Base-by-base conservation (phyloP, 2,113 vertebrate genomes). In the Centrocercus urophasianus region DNA sequence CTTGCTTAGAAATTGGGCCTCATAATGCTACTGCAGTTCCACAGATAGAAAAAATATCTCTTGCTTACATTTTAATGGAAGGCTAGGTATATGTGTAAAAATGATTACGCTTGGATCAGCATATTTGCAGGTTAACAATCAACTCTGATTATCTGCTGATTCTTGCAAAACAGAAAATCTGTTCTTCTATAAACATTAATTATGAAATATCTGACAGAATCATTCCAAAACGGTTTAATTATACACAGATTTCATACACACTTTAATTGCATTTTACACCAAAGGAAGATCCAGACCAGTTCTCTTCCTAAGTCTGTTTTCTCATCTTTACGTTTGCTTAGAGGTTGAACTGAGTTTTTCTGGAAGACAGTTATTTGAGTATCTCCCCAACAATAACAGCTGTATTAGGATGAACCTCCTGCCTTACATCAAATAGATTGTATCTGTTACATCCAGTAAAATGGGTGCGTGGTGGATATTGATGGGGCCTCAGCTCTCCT, bases 121-220 rank as follows among this genome's bases (percentile, higher is more conserved):
- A 83, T 87, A 91, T 95, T 97, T 83, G 61, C 90, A 91, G 65
- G 70, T 93, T 96, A 94, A 96, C 88, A 95, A 93, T 96, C 92
- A 93, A 32, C 89, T 94, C 66, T 72, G 88, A 96, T 96, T 97
- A 84, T 97, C 92, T 97, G 95, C 96, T 97, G 95, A 94, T 90
- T 94, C 96, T 88, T 96, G 96, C 90, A 90, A 95, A 91, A 93
- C 64, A 79, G 76, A 75, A 95, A 95, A 96, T 91, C 70, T 89
- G 90, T 77, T 93, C 93, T 96, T 91, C 94, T 96, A 93, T 96
- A 97, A 97, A 95, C 94, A 96, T 90, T 97, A 97, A 97, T 98
- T 97, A 97, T 91, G 47, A 93, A 94, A 83, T 96, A 96, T 96
- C 86, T 97, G 95, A 94, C 95, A 93, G 92, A 96, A 95, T 90